Percentiles rank a stretch among this genome's conserved stretches.
Evolutionary conservation across 2,888 invertebrate genomes (phyloP).

Genomic region (Chrysolina haemoptera): DNA sequence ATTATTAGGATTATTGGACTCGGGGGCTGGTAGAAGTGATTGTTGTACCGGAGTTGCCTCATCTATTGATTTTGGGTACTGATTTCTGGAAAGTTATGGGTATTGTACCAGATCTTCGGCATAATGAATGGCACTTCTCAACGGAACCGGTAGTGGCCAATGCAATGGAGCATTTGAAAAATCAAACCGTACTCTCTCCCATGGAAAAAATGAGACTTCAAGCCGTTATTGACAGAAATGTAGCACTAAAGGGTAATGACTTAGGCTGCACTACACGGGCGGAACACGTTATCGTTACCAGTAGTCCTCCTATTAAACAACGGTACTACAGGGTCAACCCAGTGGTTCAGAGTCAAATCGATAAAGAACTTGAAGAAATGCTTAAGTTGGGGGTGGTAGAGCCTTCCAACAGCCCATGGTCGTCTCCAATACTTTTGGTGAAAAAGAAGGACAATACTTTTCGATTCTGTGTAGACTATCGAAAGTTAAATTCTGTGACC

Average conservation of each 20-base stretch:
- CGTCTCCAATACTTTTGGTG: constrained; percentile 57
- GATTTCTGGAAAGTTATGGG: constrained; percentile 43
- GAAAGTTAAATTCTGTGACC: constrained; percentile 53
- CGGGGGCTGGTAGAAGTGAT: constrained; percentile 39
- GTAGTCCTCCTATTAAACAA: constrained; percentile 46
- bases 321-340: constrained; percentile 51
- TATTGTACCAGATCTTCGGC: constrained; percentile 25
- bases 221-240: constrained; percentile 23
- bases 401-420: constrained; percentile 57
- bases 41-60: constrained; percentile 38
- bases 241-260: constrained; percentile 9
- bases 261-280: constrained; percentile 2
- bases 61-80: constrained; percentile 38
- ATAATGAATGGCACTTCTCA: constrained; percentile 46
- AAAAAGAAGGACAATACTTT: too few relatives aligned
- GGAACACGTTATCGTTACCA: constrained; percentile 26
- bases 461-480: constrained; percentile 40
- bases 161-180: neutral
- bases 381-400: constrained; percentile 57
- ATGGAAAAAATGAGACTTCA: constrained; percentile 6
- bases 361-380: constrained; percentile 60
- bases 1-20: neutral
- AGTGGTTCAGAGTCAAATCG: constrained; percentile 40
- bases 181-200: neutral
- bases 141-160: too few relatives aligned